Conservation (phyloP, 1,140 invertebrate species). For the Euborellia annulipes region DNA sequence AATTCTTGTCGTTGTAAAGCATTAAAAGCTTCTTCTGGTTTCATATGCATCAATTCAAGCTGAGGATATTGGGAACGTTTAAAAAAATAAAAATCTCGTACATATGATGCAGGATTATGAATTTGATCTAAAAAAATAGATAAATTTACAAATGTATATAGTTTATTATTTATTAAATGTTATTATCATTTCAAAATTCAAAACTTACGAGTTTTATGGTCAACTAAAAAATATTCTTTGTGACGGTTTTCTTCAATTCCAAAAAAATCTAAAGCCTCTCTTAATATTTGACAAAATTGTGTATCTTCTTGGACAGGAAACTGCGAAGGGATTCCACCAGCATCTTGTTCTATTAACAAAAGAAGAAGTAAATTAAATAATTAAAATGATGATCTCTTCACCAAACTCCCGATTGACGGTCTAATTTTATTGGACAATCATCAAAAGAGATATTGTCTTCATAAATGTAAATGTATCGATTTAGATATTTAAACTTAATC, state of each 20-base stretch:
- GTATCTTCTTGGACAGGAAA: conserved; percentile 98
- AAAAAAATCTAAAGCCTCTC: conserved; percentile 95
- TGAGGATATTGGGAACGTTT: conserved; percentile 97
- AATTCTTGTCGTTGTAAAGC: conserved; percentile 87
- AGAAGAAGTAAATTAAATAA: no score
- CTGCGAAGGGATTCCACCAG: conserved; percentile 91
- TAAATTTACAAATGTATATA: neutral
- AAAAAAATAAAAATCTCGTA: conserved; percentile 97
- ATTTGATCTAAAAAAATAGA: conserved; percentile 61
- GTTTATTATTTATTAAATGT: neutral
- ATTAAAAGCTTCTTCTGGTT: conserved; percentile 77
- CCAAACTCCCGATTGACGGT: no score
- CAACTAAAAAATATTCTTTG: conserved; percentile 85
- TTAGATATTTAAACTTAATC: no score
- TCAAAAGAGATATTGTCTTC: no score
- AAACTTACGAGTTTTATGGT: conserved; percentile 90
- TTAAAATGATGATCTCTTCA: no score
- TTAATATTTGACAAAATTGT: conserved; percentile 87
- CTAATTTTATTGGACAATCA: no score
- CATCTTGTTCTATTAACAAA: conserved; percentile 66
- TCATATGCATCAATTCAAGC: conserved; percentile 85
- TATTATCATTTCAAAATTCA: no score
- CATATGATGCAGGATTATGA: conserved; percentile 83
- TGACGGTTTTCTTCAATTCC: conserved; percentile 83
- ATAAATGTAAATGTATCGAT: no score